Percentiles rank a stretch among this genome's conserved stretches.
Evolutionary conservation across 2,888 invertebrate genomes (phyloP).

Genomic region (Ptychoptera albimana): DNA sequence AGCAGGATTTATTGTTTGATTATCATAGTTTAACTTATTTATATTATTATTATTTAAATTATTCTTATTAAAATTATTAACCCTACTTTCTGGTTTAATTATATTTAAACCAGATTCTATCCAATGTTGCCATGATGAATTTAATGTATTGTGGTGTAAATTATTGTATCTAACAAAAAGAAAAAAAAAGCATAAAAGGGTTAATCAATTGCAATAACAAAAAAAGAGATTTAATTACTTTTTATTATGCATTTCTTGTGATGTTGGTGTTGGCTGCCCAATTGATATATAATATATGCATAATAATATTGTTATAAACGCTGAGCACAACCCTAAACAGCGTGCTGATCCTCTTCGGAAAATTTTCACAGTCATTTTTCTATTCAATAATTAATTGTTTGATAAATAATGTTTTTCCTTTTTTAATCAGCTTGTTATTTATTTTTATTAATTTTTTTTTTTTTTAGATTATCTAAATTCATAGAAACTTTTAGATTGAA

Average conservation of each 20-base stretch:
- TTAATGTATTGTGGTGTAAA: not conserved
- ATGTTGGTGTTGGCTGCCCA: conserved; percentile 22
- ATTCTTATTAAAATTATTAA: too few species aligned
- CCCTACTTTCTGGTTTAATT: conserved; percentile 1
- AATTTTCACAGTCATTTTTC: conserved; percentile 26
- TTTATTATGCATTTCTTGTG: too few species aligned
- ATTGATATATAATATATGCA: conserved; percentile 31
- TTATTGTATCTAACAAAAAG: conserved; percentile 1
- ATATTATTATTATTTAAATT: conserved; percentile 3
- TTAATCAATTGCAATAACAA: too few species aligned
- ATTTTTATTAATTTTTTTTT: too few species aligned
- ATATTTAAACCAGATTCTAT: conserved; percentile 2
- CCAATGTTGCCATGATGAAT: conserved; percentile 5
- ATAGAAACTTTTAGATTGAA: too few species aligned
- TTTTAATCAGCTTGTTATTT: too few species aligned
- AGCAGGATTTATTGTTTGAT: not conserved
- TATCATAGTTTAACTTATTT: not conserved
- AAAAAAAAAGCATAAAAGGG: not conserved
- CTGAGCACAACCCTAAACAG: conserved; percentile 28
- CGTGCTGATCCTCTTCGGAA: conserved; percentile 29
- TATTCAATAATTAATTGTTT: too few species aligned
- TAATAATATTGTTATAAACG: conserved; percentile 28
- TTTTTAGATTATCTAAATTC: too few species aligned
- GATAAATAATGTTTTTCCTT: too few species aligned
- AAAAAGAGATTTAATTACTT: not conserved